phyloP scores from a whole-genome alignment of 1,140 invertebrate genomes.

The Onthophagus taurus region DNA sequence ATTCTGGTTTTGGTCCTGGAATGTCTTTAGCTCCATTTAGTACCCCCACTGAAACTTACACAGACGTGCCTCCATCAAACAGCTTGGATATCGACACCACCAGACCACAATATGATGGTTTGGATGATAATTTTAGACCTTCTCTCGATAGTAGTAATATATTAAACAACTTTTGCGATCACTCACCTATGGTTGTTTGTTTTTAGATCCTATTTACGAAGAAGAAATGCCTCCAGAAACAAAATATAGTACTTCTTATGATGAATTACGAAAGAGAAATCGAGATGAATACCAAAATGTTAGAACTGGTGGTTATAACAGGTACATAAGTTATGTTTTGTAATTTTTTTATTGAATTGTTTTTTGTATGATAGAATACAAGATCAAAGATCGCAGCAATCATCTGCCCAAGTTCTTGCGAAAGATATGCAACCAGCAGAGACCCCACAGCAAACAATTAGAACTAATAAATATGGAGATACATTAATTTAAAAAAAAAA shows the following conservation, averaged over 20 bases:
- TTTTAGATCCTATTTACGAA: constrained; percentile 32
- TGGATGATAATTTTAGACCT: constrained; percentile 43
- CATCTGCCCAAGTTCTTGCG: not conserved
- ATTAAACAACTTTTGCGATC: not conserved
- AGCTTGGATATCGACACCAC: constrained; percentile 40
- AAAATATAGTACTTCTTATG: constrained; percentile 42
- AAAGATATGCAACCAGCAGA: not conserved
- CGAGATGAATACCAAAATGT: constrained; percentile 46
- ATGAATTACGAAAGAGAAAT: constrained; percentile 49
- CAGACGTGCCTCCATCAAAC: constrained; percentile 34
- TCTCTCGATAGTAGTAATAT: constrained; percentile 37
- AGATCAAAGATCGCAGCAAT: not conserved
- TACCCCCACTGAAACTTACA: constrained; percentile 35
- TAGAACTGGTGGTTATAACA: constrained; percentile 24
- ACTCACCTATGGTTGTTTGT: constrained; percentile 4
- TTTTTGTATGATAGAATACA: not conserved
- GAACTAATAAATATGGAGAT: constrained; percentile 17
- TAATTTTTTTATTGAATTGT: not conserved
- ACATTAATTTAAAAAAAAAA: constrained; percentile 3
- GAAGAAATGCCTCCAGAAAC: constrained; percentile 34
- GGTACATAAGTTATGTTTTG: too few species aligned
- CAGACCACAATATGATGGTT: constrained; percentile 36
- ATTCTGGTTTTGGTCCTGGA: constrained; percentile 34
- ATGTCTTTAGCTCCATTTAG: constrained; percentile 40
- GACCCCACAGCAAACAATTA: not conserved